A percentile compares a stretch with the other conserved stretches of the same genome.
phyloP scores from a whole-genome alignment of 2,797 vertebrate genomes.

The Dendrocincla fuliginosa region DNA sequence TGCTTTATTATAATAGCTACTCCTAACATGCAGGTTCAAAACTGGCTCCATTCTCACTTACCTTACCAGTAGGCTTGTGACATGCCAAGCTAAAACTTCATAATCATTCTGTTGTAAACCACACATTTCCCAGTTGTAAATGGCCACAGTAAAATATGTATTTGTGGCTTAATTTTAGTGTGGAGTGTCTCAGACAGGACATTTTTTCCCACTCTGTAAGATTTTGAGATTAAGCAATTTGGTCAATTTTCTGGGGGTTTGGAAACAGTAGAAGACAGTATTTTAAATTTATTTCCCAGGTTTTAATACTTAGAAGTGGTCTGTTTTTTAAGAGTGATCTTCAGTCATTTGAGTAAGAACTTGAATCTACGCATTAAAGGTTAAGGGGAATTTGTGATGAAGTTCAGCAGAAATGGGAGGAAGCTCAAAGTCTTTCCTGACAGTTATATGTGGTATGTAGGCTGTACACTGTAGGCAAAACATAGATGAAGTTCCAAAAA shows the following conservation, averaged over 20 bases:
- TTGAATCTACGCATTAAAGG: not conserved
- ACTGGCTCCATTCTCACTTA: not conserved
- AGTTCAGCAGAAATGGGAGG: not conserved
- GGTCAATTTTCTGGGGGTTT: not conserved
- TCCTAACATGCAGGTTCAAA: not conserved
- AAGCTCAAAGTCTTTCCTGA: not conserved
- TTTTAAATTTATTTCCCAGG: not conserved
- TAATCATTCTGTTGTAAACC: slow-evolving; percentile 19
- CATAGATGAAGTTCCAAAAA: not conserved
- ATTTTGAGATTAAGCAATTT: slow-evolving; percentile 10
- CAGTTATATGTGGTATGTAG: not conserved
- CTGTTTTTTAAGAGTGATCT: not conserved
- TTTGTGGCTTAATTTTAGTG: slow-evolving; percentile 25
- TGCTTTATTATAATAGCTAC: not conserved
- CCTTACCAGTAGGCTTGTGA: slow-evolving; percentile 19
- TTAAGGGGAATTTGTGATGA: slow-evolving; percentile 8
- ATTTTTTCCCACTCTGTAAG: not conserved
- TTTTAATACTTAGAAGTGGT: not conserved
- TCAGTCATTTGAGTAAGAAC: not conserved
- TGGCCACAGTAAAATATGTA: not conserved
- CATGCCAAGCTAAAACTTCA: not conserved
- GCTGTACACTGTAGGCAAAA: not conserved
- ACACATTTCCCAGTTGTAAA: slow-evolving; percentile 20
- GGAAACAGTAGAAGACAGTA: not conserved
- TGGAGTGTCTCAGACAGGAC: not conserved